Evolutionary conservation across 2,888 invertebrate genomes (phyloP), one percentile per base, ranked within the genome.

Genomic region (Acronicta alni): DNA sequence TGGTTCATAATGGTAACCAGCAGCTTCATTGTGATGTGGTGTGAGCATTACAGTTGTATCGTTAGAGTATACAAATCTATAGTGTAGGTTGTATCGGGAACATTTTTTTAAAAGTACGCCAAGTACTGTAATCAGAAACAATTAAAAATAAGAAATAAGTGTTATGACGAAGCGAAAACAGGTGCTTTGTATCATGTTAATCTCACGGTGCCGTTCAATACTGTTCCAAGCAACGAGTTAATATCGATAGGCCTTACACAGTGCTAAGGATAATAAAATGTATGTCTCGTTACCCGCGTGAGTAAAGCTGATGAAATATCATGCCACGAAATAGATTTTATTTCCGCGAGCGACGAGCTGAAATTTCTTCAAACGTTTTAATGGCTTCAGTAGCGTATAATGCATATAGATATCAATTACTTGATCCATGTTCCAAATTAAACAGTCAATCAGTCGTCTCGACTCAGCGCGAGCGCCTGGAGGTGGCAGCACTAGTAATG

Each of bases 401-500:
- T 26, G 23, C 23, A 7, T 23, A 23, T 1, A 2, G 3, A 12
- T 3, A 30, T 12, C 3, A 12, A 30, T 30, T 35, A 32, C 14
- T n/a, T 7, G 14, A 2, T 35, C 35, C 12, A 30, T 30, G 3
- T 46, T 42, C 20, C 26, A 42, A 46, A 54, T 37, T 17, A 15
- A 53, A 30, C 12, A 35, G 26, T 55, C 43, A 15, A 17, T 7
- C 17, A 26, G 10, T 5, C 9, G 42, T 4, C 15, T 23, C 39
- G 37, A 41, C 37, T 37, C 41, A n/a, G 8, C 18, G 23, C 10
- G 37, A n/a, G 8, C 18, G 23, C 10, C 46, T 65, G 65, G 9
- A 10, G n/a, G 9, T 15, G 58, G 51, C 65, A 46, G 23, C 9
- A 6, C n/a, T 39, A 47, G 16, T 23, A 37, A 18, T 42, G 57